A percentile compares a stretch with the other conserved stretches of the same genome.
These are phyloP conservation scores for Cecropterus lyciades DNA, from an alignment of 1,140 invertebrate genomes.

Conservation along the genomic window DNA sequence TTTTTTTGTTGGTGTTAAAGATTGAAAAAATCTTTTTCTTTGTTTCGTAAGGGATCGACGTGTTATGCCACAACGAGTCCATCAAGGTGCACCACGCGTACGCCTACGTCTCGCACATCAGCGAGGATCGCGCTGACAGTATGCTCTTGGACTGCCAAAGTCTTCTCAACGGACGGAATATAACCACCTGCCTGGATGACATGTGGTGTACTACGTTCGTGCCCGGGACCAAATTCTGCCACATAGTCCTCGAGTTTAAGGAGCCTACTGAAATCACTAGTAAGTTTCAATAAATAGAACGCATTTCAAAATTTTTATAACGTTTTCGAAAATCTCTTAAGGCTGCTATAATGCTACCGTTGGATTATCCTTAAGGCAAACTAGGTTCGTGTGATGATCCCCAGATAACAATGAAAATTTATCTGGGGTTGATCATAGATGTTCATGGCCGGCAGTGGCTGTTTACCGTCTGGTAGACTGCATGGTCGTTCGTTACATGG, in stretches of 20 bases:
- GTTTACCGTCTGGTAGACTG: too few relatives aligned
- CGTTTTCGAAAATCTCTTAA: too few relatives aligned
- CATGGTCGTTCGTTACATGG: too few relatives aligned
- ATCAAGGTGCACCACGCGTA: slow-evolving; percentile 58
- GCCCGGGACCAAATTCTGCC: slow-evolving; percentile 65
- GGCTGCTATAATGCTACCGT: too few relatives aligned
- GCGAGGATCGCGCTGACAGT: slow-evolving; percentile 38
- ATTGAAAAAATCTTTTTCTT: background rate
- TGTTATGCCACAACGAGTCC: slow-evolving; percentile 57
- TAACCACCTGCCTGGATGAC: slow-evolving; percentile 84
- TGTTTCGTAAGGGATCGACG: slow-evolving; percentile 59
- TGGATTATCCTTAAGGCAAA: too few relatives aligned
- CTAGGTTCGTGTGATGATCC: too few relatives aligned
- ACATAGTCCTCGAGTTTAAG: slow-evolving; percentile 84
- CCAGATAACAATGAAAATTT: too few relatives aligned
- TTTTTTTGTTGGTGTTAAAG: slow-evolving; percentile 38
- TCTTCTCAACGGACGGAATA: slow-evolving; percentile 85
- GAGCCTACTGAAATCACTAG: slow-evolving; percentile 83
- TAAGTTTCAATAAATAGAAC: slow-evolving; percentile 53
- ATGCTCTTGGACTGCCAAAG: slow-evolving; percentile 63
- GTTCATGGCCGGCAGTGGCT: too few relatives aligned
- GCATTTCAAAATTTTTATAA: too few relatives aligned
- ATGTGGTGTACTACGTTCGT: slow-evolving; percentile 86
- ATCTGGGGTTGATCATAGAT: too few relatives aligned
- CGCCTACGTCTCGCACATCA: slow-evolving; percentile 57